Base-by-base conservation (phyloP, 2,113 vertebrate species). In the Orientallactaga bullata region DNA sequence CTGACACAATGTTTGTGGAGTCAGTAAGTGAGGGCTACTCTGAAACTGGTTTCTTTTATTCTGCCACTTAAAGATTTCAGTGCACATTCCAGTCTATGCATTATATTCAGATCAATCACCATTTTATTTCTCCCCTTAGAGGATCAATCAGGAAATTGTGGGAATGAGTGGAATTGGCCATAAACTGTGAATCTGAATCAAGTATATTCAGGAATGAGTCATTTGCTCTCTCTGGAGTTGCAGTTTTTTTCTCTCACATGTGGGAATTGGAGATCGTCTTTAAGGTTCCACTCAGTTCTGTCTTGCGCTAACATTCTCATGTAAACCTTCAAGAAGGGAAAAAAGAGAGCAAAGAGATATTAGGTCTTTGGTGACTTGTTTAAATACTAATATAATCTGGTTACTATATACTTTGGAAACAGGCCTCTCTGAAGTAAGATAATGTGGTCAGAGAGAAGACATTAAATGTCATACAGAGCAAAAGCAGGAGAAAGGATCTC, bases 131-230 rank as follows among this genome's bases (percentile, higher is more conserved):
- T 66, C 17, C 51, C 79, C 63, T 82, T 51, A 83, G 32, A 72
- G 7, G 21, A 80, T 68, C 24, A 76, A 0, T 89, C 80, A 77
- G 32, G 12, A 91, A 76, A 77, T 24, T 20, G 10, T 83, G 35
- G 63, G 89, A 4, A 71, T 74, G 69, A 68, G 30, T 47, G 66
- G 77, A 5, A 24, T 2, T 16, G 39, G 42, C 23, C 37, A 66
- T 66, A 76, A 71, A 51, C 24, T 26, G 16, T 51, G 80, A 69
- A 30, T 91, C 63, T 94, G 87, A 96, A 76, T 61, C 63, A 8
- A 7, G 3, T 26, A 3, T 58, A 37, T 47, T 72, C 32, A 42
- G 3, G 5, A 47, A 47, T 51, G 83, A 90, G 37, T 78, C 93
- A 55, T 81, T 60, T n/a, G 35, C 28, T 71, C 18, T 83, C 69